These are phyloP conservation scores for Myzus persicae DNA, from an alignment of 1,140 invertebrate species.

Conservation along the genomic window DNA sequence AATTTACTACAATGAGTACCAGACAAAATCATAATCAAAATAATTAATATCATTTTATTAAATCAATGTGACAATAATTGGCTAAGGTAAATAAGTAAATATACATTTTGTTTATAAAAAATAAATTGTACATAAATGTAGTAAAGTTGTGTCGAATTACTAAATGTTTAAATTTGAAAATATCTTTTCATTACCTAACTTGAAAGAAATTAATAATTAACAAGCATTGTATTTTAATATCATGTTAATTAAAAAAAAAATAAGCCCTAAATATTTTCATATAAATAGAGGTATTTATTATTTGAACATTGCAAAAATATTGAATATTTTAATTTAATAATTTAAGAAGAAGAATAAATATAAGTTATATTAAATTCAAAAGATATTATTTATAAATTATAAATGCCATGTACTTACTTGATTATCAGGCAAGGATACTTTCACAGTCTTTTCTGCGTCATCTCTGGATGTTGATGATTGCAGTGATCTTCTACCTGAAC, in stretches of 20 bases:
- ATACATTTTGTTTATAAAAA: not conserved
- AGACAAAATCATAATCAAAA: not conserved
- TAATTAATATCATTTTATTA: not conserved
- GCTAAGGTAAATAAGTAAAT: not conserved
- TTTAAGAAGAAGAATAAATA: not conserved
- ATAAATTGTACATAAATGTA: too few species aligned
- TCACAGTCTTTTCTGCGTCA: slow-evolving; percentile 84
- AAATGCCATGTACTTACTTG: slow-evolving; percentile 68
- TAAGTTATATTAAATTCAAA: not conserved
- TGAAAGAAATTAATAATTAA: not conserved
- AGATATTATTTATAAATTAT: not conserved
- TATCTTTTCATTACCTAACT: not conserved
- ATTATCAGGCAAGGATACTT: slow-evolving; percentile 88
- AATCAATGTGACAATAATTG: not conserved
- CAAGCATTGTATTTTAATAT: not conserved
- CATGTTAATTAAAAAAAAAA: not conserved
- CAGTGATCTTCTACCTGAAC: slow-evolving; percentile 80
- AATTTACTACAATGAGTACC: not conserved
- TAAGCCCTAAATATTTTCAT: not conserved
- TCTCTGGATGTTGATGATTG: slow-evolving; percentile 81
- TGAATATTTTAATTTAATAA: not conserved
- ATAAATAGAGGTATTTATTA: not conserved
- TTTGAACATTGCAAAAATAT: not conserved
- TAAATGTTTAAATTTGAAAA: not conserved
- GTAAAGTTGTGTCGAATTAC: not conserved